Evolutionary conservation across 2,888 invertebrate species (phyloP), one percentile per base, ranked within the genome.

Genomic region (Nomada goodeniana): DNA sequence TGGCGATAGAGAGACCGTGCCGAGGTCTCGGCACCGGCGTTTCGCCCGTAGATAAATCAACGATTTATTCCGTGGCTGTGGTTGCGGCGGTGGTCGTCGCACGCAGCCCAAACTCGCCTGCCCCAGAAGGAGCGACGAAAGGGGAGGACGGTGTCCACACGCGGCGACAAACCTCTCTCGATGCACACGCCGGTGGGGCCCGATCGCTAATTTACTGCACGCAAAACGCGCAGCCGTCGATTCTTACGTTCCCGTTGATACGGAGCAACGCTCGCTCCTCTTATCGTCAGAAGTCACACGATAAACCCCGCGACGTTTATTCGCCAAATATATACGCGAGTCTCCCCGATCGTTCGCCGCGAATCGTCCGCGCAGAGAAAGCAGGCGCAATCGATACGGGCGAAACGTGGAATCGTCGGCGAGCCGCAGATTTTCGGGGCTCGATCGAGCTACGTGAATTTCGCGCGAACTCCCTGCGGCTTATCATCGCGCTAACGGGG

Each of bases 261-360:
- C 86, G 88, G 82, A 85, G 86, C 86, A 80, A 83, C 76, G 84
- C 76, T 87, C 71, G 83, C 83, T 86, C 70, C 73, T 68, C 83
- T 88, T 88, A 88, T 88, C 88, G 74, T 70, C 85, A 82, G 84
- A 71, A 88, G 88, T 88, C 88, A 88, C 86, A 88, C 86, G 88
- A 88, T 88, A 88, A 88, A 88, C 88, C 73, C 88, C 80, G 42
- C 80, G 80, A 64, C 82, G 82, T 83, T 88, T 80, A 81, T 88
- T 86, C 80, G 75, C 76, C 82, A 78, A 88, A 84, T 83, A 79
- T 70, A 65, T 61, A 82, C 52, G 55, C 69, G 47, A 18, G 23
- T 44, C 53, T 47, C 20, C 20, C 23, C 13, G 55, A 18, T 23
- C 26, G 50, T 23, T 23, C 59, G 64, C 5, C 53, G 55, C 23